Conservation (phyloP, 2,797 vertebrate genomes). For the Strix occidentalis region DNA sequence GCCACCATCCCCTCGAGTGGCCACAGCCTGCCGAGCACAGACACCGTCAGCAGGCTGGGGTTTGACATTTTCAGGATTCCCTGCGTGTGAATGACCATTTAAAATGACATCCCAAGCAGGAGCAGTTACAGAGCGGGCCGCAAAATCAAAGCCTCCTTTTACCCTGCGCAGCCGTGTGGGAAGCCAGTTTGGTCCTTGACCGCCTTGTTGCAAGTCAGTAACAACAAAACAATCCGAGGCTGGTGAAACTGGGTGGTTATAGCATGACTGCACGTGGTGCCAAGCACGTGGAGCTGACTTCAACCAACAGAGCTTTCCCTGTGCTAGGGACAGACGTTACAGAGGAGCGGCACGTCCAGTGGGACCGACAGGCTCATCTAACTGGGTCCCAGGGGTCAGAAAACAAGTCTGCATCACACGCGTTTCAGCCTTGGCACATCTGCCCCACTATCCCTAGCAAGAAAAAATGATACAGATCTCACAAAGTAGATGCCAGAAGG, state of each 20-base stretch:
- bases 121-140: not conserved
- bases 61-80: too few relatives aligned
- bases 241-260: not conserved
- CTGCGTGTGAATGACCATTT: not conserved
- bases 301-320: not conserved
- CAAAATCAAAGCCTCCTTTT: not conserved
- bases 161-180: fast-evolving
- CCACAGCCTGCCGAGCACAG: not conserved
- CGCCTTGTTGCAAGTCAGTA: not conserved
- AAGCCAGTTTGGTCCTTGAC: not conserved
- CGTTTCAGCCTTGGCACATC: not conserved
- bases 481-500: not conserved
- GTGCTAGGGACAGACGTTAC: not conserved
- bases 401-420: not conserved
- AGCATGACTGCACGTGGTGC: not conserved
- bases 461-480: not conserved
- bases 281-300: not conserved
- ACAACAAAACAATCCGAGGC: not conserved
- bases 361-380: fast-evolving
- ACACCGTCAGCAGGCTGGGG: not conserved
- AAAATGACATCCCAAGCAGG: not conserved
- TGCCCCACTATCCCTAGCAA: not conserved
- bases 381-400: not conserved
- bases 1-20: not conserved
- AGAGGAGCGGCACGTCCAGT: not conserved